phyloP scores from a whole-genome alignment of 2,113 vertebrate genomes.

The Emydura subglobosa region DNA sequence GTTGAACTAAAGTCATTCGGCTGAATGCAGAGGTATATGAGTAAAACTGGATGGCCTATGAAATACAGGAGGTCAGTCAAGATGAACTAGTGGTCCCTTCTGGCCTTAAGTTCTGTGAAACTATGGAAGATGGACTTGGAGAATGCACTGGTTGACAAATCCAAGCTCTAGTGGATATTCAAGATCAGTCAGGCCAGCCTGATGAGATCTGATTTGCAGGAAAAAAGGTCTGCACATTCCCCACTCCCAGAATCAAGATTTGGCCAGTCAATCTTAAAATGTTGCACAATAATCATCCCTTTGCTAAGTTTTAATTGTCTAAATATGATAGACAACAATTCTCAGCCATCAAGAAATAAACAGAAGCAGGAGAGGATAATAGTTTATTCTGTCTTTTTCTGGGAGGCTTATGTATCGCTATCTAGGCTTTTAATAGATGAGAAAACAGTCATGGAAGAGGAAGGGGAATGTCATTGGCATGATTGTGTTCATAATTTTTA shows the following conservation, averaged over 20 bases:
- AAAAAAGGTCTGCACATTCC: background rate
- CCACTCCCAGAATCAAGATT: background rate
- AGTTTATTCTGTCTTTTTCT: conserved; percentile 27
- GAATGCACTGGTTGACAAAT: fast-evolving
- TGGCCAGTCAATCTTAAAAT: background rate
- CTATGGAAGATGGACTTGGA: background rate
- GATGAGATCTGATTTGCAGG: background rate
- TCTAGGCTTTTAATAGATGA: conserved; percentile 59
- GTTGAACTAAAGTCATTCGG: background rate
- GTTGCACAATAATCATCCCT: background rate
- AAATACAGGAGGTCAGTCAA: background rate
- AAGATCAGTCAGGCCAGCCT: background rate
- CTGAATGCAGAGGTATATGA: background rate
- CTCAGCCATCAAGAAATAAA: background rate
- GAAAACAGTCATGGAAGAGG: background rate
- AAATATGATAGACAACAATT: background rate
- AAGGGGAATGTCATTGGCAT: conserved; percentile 55
- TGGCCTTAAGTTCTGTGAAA: background rate
- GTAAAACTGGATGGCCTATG: background rate
- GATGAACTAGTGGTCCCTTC: background rate
- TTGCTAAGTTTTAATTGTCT: background rate
- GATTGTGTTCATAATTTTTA: conserved; percentile 57
- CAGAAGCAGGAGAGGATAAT: background rate
- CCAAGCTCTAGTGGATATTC: background rate
- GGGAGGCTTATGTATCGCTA: conserved; percentile 1